Conservation (phyloP, 1,140 invertebrate species). For the Oedothorax gibbosus region DNA sequence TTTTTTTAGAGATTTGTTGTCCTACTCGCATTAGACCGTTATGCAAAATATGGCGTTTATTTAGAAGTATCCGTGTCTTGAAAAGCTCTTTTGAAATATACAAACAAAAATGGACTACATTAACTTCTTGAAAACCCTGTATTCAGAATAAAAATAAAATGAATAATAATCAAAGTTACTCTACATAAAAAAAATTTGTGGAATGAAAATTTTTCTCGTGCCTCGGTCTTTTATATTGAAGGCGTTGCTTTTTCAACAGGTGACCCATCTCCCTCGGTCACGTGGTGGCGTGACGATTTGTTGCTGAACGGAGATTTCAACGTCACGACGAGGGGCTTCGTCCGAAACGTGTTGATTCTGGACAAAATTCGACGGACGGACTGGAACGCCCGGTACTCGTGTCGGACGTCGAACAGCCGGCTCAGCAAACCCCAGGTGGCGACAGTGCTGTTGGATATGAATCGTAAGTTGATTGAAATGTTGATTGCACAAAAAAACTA, state of each 20-base stretch:
- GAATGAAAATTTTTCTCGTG: not conserved
- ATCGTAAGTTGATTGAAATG: constrained; percentile 76
- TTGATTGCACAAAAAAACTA: no score
- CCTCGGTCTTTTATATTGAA: not conserved
- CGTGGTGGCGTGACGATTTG: constrained; percentile 84
- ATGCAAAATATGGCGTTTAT: no score
- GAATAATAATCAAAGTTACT: not conserved
- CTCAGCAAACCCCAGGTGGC: constrained; percentile 79
- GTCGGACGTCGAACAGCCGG: constrained; percentile 84
- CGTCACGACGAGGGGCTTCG: constrained; percentile 68
- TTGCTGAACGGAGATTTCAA: constrained; percentile 78
- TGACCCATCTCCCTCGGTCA: constrained; percentile 80
- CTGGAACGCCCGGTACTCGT: constrained; percentile 82
- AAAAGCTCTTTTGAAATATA: no score
- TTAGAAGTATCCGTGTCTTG: no score
- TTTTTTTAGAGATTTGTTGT: no score
- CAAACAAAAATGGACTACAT: no score
- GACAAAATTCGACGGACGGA: constrained; percentile 79
- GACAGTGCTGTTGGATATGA: constrained; percentile 87
- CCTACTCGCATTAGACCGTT: no score
- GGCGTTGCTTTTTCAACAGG: constrained; percentile 71
- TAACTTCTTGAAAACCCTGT: no score
- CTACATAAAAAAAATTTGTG: not conserved
- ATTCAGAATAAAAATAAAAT: no score
- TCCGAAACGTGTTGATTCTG: constrained; percentile 77